A percentile compares a stretch with the other conserved stretches of the same genome.
These are phyloP conservation scores for Pantherophis alleghaniensis DNA, from an alignment of 2,797 vertebrate genomes.

Conservation along the genomic window DNA sequence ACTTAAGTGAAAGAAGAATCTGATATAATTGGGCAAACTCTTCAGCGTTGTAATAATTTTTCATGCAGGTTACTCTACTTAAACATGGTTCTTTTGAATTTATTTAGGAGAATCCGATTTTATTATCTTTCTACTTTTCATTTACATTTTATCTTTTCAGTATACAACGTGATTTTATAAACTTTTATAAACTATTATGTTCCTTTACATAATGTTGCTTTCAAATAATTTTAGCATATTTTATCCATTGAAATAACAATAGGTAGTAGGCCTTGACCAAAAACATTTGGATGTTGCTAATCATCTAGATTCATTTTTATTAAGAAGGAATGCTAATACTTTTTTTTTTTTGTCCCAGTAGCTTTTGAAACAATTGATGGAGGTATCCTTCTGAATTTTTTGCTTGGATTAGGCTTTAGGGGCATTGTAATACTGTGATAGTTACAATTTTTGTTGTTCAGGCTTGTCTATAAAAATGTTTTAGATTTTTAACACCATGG, in stretches of 20 bases:
- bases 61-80: not conserved
- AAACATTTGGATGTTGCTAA: not conserved
- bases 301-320: not conserved
- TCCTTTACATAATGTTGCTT: not conserved
- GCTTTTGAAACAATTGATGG: not conserved
- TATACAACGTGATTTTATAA: not conserved
- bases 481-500: not conserved
- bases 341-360: not conserved
- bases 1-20: not conserved
- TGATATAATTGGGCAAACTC: not conserved
- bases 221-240: not conserved
- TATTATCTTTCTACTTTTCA: not conserved
- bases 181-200: not conserved
- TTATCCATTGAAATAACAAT: not conserved
- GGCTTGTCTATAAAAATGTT: not conserved
- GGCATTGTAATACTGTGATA: not conserved
- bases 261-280: not conserved
- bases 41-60: not conserved
- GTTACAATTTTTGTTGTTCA: not conserved
- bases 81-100: not conserved
- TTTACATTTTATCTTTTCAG: not conserved
- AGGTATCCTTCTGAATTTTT: not conserved
- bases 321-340: not conserved
- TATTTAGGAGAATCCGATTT: not conserved
- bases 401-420: not conserved